A percentile compares a stretch with the other conserved stretches of the same genome.
Evolutionary conservation across 2,797 vertebrate genomes (phyloP).

Genomic region (Ibycter americanus): DNA sequence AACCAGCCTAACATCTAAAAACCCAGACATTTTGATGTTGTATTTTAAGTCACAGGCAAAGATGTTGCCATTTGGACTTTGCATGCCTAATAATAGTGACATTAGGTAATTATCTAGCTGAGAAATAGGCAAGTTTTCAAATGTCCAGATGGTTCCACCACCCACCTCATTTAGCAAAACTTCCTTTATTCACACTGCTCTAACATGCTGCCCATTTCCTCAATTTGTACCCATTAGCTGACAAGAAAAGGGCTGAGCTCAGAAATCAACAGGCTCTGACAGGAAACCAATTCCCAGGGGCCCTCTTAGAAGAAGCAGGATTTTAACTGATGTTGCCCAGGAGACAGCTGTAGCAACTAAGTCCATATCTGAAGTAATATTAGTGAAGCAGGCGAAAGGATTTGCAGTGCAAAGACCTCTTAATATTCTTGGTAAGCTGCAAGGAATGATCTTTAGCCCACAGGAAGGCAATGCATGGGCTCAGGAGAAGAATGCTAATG

Average conservation of each 20-base stretch:
- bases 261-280: constrained; percentile 62
- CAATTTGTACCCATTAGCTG: constrained; percentile 68
- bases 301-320: constrained; percentile 37
- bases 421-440: not conserved
- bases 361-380: not conserved
- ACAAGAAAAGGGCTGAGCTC: constrained; percentile 59
- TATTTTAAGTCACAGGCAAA: constrained; percentile 25
- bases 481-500: not conserved
- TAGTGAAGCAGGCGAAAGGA: constrained; percentile 34
- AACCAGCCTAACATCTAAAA: not conserved
- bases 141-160: constrained; percentile 70
- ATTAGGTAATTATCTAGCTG: constrained; percentile 66
- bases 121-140: constrained; percentile 71
- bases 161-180: constrained; percentile 67
- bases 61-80: constrained; percentile 25
- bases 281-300: constrained; percentile 48
- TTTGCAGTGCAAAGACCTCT: constrained; percentile 35
- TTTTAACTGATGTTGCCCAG: constrained; percentile 62
- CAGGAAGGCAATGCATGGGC: rapidly evolving
- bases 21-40: not conserved
- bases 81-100: constrained; percentile 53
- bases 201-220: constrained; percentile 61
- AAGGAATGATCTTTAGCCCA: not conserved
- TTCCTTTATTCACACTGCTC: constrained; percentile 67
- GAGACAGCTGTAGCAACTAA: constrained; percentile 41